These are phyloP conservation scores for Stichopus horrens DNA, from an alignment of 53 echinoderm and acorn worm genomes.

Conservation along the genomic window DNA sequence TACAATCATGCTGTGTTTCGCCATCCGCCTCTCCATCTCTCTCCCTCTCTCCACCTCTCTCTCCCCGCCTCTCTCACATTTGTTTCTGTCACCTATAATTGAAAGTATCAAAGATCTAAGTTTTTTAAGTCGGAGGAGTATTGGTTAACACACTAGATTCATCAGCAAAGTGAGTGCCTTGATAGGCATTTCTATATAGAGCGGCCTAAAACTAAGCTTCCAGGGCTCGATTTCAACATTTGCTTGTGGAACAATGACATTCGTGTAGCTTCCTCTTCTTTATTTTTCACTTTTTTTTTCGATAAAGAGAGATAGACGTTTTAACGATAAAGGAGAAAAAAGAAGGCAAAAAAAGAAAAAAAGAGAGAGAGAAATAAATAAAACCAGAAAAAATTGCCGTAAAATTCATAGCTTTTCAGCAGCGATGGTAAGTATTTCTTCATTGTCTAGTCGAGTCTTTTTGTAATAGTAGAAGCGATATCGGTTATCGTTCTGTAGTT, in stretches of 20 bases:
- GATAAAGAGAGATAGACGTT: too few relatives aligned
- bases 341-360: too few relatives aligned
- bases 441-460: slow-evolving; percentile 22
- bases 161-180: background rate
- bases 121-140: background rate
- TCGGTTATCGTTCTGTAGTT: slow-evolving; percentile 33
- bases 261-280: background rate
- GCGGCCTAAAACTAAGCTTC: too few relatives aligned
- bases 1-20: background rate
- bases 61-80: too few relatives aligned
- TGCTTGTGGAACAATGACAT: slow-evolving; percentile 10
- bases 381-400: background rate
- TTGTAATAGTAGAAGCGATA: slow-evolving; percentile 24
- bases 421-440: background rate
- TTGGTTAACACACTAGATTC: background rate
- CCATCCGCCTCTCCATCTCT: background rate
- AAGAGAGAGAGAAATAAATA: background rate
- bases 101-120: background rate
- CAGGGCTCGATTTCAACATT: too few relatives aligned
- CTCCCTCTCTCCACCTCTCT: too few relatives aligned
- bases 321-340: too few relatives aligned
- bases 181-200: too few relatives aligned
- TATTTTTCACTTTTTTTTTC: too few relatives aligned
- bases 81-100: background rate
- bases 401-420: background rate